A percentile compares a stretch with the other conserved stretches of the same genome.
These are phyloP conservation scores for Danaus plexippus DNA, from an alignment of 1,140 invertebrate species.

Conservation along the genomic window DNA sequence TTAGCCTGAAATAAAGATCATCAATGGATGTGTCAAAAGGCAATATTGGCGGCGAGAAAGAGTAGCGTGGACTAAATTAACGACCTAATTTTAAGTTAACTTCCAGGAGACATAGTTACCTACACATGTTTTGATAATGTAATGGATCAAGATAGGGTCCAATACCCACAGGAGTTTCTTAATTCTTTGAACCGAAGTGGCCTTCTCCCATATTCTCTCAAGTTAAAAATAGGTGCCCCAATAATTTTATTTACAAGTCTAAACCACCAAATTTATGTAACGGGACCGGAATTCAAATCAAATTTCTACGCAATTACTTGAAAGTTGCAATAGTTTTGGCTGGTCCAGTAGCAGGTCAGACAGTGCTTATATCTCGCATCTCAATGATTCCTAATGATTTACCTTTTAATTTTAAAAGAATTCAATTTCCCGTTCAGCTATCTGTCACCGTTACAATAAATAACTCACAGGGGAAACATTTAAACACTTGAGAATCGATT, in stretches of 20 bases:
- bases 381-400: conserved; percentile 26
- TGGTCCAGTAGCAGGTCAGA: conserved; percentile 24
- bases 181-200: conserved; percentile 18
- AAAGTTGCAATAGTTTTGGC: conserved; percentile 26
- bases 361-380: conserved; percentile 19
- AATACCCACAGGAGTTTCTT: too few relatives aligned
- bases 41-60: conserved; percentile 38
- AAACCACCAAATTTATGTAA: conserved; percentile 32
- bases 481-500: conserved; percentile 26
- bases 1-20: conserved; percentile 22
- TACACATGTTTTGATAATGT: too few relatives aligned
- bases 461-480: conserved; percentile 32
- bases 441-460: conserved; percentile 23
- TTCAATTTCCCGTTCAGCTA: conserved; percentile 16
- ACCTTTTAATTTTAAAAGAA: conserved; percentile 25
- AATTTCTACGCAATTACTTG: conserved; percentile 25
- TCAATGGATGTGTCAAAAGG: conserved; percentile 43
- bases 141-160: too few relatives aligned
- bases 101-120: too few relatives aligned
- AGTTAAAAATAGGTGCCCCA: conserved; percentile 23
- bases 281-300: conserved; percentile 24
- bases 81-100: conserved; percentile 6
- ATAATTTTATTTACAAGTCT: conserved; percentile 27
- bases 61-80: conserved; percentile 19
- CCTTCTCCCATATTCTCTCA: conserved; percentile 20